Percentiles rank a stretch among this genome's conserved stretches.
phyloP scores from a whole-genome alignment of 2,797 vertebrate species.

The Gambusia yucatana region DNA sequence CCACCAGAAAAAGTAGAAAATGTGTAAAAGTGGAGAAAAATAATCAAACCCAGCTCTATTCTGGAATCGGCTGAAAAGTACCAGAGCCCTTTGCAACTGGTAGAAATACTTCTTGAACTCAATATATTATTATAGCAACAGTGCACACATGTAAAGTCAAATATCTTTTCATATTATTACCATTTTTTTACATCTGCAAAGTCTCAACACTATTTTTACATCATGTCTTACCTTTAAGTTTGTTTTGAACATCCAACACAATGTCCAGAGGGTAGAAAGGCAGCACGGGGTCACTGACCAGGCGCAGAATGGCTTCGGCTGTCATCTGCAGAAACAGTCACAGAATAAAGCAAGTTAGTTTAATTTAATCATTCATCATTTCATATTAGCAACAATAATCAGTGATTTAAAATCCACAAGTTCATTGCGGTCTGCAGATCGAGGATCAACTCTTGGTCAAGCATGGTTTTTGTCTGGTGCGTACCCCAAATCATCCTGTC shows the following conservation, averaged over 20 bases:
- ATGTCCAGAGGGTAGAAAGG: constrained; percentile 93
- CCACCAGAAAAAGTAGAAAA: background rate
- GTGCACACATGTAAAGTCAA: background rate
- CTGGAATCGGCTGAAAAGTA: background rate
- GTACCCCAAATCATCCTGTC: too few relatives aligned
- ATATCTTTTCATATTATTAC: background rate
- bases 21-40: background rate
- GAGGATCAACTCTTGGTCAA: background rate
- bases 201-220: background rate
- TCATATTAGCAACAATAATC: background rate
- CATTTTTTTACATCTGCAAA: background rate
- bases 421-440: background rate
- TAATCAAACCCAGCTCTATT: background rate
- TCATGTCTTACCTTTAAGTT: constrained; percentile 83
- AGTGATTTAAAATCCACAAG: background rate
- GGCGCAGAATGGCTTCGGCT: constrained; percentile 88
- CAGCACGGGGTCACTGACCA: constrained; percentile 89
- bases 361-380: background rate
- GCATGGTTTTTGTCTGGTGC: too few relatives aligned
- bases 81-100: background rate
- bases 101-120: background rate
- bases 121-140: background rate
- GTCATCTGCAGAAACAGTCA: constrained; percentile 86
- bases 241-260: constrained; percentile 91
- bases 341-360: background rate